A percentile compares a stretch with the other conserved stretches of the same genome.
Conservation (phyloP, 2,888 invertebrate species). For the Dusona sp. region DNA sequence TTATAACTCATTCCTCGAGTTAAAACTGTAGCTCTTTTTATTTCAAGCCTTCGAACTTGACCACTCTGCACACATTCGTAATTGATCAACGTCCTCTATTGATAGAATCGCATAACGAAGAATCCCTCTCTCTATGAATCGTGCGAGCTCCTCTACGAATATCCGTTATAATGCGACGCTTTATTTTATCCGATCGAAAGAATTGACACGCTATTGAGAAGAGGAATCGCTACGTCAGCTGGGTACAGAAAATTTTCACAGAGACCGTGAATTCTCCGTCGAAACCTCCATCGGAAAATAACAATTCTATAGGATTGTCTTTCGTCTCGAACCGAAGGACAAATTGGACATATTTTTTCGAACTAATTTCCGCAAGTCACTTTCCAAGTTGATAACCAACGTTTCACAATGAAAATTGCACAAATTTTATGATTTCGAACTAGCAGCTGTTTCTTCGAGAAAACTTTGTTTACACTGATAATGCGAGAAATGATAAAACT, state of each 20-base stretch:
- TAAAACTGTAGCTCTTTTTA: neutral
- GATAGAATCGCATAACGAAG: constrained; percentile 13
- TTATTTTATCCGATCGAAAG: neutral
- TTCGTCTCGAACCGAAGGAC: too few relatives aligned
- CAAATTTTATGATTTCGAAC: too few relatives aligned
- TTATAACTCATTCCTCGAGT: neutral
- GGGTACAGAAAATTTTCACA: neutral
- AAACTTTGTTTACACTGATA: neutral
- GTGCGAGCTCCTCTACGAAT: neutral
- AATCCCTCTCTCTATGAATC: neutral
- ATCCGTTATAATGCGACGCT: neutral
- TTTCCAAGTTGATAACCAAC: too few relatives aligned
- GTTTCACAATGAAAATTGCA: too few relatives aligned
- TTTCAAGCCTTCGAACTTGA: constrained; percentile 19
- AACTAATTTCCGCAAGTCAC: neutral
- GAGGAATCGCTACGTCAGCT: neutral
- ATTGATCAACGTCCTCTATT: constrained; percentile 30
- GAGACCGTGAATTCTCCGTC: neutral
- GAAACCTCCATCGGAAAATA: neutral
- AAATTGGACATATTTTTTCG: neutral
- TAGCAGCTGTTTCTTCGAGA: neutral
- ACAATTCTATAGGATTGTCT: too few relatives aligned
- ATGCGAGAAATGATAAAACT: neutral
- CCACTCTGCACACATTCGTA: neutral
- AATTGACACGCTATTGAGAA: neutral